These are phyloP conservation scores for Monopis laevigella DNA, from an alignment of 2,888 invertebrate species.

Conservation along the genomic window DNA sequence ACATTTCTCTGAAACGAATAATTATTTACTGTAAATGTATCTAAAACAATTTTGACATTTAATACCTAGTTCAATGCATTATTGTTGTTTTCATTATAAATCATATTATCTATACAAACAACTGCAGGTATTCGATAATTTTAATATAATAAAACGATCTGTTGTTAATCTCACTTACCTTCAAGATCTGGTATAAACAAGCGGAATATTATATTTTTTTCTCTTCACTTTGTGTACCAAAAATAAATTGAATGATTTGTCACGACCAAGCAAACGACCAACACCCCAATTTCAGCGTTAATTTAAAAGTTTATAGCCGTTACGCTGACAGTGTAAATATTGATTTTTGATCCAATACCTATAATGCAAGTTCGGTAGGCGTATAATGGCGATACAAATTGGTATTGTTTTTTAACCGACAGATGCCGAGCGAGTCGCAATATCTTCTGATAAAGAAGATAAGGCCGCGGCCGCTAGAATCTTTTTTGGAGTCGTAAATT, in stretches of 20 bases:
- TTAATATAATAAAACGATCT: too few relatives aligned
- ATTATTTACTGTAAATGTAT: too few relatives aligned
- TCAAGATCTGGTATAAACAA: too few relatives aligned
- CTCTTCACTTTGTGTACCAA: slow-evolving; percentile 3
- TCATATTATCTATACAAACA: too few relatives aligned
- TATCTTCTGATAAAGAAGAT: slow-evolving; percentile 59
- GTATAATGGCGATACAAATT: slow-evolving; percentile 15
- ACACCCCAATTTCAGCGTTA: neutral
- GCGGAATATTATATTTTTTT: too few relatives aligned
- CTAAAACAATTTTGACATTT: too few relatives aligned
- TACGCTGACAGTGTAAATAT: neutral
- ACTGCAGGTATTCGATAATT: too few relatives aligned
- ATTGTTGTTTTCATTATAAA: too few relatives aligned
- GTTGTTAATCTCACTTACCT: too few relatives aligned
- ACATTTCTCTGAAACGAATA: slow-evolving; percentile 2
- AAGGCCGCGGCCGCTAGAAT: slow-evolving; percentile 50
- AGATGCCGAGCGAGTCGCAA: slow-evolving; percentile 36
- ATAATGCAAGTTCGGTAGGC: neutral
- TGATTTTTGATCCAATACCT: neutral
- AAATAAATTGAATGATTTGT: neutral
- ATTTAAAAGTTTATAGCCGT: neutral
- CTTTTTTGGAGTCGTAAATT: slow-evolving; percentile 58
- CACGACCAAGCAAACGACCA: neutral
- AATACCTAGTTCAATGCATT: too few relatives aligned
- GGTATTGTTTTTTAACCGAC: slow-evolving; percentile 36